phyloP scores from a whole-genome alignment of 2,113 vertebrate genomes.

The Ursus arctos region DNA sequence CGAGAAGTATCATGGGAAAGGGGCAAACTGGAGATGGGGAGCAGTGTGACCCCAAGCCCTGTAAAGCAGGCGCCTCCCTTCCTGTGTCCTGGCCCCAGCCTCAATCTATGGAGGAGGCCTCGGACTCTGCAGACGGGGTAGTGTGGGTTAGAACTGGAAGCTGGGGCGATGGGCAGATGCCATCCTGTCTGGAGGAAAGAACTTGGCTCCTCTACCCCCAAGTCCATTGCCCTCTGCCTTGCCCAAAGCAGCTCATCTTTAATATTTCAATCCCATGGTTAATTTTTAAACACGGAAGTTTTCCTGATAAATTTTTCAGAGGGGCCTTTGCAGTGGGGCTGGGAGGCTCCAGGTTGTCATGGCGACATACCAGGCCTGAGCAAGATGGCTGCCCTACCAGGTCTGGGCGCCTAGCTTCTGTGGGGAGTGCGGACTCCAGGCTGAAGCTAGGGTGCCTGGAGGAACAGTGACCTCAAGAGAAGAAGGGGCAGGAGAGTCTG shows the following conservation, averaged over 20 bases:
- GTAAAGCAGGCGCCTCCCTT: neutral
- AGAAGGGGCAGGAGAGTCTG: neutral
- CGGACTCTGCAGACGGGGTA: neutral
- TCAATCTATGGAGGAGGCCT: neutral
- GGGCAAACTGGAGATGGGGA: neutral
- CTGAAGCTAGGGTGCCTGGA: neutral
- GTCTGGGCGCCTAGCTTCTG: neutral
- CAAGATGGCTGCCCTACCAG: slow-evolving; percentile 57
- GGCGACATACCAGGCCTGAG: slow-evolving; percentile 46
- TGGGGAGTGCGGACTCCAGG: neutral
- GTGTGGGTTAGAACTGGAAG: neutral
- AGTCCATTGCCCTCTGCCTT: slow-evolving; percentile 65
- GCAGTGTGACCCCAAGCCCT: neutral
- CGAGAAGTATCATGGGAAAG: neutral
- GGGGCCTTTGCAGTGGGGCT: slow-evolving; percentile 68
- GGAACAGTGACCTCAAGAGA: neutral
- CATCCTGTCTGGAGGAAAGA: neutral
- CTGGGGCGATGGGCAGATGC: neutral
- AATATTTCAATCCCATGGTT: slow-evolving; percentile 81
- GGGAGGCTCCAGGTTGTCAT: slow-evolving; percentile 72
- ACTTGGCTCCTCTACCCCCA: slow-evolving; percentile 43
- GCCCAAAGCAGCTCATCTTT: slow-evolving; percentile 77
- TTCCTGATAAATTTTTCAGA: slow-evolving; percentile 84
- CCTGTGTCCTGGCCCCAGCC: neutral
- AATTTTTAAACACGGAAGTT: slow-evolving; percentile 85